phyloP scores from a whole-genome alignment of 2,797 vertebrate genomes.

The Furcifer pardalis region DNA sequence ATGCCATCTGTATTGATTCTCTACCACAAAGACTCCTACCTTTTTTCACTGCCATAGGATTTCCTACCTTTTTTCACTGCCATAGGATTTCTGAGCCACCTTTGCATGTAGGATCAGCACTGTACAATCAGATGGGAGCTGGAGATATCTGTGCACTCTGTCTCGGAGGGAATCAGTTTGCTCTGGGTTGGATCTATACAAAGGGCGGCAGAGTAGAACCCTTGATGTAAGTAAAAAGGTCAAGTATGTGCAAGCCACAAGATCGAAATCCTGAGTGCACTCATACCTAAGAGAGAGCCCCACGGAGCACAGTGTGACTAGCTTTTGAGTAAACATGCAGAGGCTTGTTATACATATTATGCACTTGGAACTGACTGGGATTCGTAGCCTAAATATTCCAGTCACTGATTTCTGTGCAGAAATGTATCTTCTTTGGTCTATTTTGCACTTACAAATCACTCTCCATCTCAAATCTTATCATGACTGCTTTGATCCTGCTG shows the following conservation, averaged over 20 bases:
- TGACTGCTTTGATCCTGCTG: not conserved
- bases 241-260: not conserved
- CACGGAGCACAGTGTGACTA: too few relatives aligned
- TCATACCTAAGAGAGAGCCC: not conserved
- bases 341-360: not conserved
- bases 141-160: constrained; percentile 75
- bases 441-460: constrained; percentile 6
- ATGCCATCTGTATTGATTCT: not conserved
- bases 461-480: not conserved
- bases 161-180: constrained; percentile 71
- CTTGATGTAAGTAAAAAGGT: not conserved
- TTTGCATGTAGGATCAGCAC: constrained; percentile 91
- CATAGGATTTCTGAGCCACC: constrained; percentile 96
- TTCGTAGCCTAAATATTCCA: not conserved
- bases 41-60: constrained; percentile 94
- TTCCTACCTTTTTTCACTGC: constrained; percentile 91
- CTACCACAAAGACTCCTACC: constrained; percentile 61
- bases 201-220: not conserved
- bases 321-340: not conserved
- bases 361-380: not conserved
- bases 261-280: not conserved
- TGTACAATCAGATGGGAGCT: constrained; percentile 82
- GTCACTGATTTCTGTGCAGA: too few relatives aligned
- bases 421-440: not conserved
- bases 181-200: constrained; percentile 61